Conservation (phyloP, 2,113 vertebrate genomes). For the cattle (Bos taurus) region DNA sequence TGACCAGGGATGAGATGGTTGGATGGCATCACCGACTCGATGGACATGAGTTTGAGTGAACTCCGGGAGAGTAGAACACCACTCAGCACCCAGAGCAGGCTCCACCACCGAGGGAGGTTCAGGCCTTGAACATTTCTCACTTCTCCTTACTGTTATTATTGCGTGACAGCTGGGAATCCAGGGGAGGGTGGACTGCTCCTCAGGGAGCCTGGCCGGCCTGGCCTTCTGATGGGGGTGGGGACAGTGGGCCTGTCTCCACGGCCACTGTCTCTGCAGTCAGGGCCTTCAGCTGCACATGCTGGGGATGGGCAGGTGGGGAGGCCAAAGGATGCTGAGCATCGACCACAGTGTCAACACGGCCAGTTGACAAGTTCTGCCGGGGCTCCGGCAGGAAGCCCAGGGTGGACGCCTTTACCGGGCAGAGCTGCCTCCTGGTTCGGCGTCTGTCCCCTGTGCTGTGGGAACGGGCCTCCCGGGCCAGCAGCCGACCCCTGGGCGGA, state of each 20-base stretch:
- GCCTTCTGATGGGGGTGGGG: background rate
- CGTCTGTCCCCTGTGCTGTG: background rate
- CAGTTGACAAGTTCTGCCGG: background rate
- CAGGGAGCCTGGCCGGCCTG: accelerated
- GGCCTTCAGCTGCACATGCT: background rate
- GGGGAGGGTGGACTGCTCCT: background rate
- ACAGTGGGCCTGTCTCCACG: background rate
- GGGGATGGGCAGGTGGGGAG: background rate
- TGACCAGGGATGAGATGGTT: background rate
- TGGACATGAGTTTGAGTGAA: background rate
- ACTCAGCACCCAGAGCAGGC: background rate
- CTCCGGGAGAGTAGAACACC: background rate
- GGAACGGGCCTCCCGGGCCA: background rate
- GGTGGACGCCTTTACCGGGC: background rate
- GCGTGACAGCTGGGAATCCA: background rate
- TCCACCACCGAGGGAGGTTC: background rate
- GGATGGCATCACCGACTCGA: background rate
- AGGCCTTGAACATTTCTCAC: background rate
- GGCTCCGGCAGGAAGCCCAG: background rate
- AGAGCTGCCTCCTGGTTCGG: background rate
- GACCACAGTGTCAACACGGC: background rate
- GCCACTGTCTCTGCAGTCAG: background rate
- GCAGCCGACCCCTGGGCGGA: accelerated
- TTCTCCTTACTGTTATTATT: background rate
- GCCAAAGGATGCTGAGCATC: background rate